phyloP scores from a whole-genome alignment of 2,113 vertebrate genomes.

The Scomber japonicus region DNA sequence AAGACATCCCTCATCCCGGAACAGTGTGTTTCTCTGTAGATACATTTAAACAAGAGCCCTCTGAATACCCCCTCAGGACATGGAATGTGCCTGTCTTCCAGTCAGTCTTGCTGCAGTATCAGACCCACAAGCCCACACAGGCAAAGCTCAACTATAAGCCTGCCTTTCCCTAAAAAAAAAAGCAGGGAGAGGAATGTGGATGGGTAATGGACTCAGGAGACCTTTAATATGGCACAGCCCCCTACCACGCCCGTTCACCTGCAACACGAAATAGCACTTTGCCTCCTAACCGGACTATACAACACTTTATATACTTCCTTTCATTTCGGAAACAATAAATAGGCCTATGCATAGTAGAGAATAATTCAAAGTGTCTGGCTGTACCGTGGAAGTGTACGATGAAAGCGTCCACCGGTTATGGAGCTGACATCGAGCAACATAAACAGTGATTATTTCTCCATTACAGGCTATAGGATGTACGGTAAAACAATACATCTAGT shows the following conservation, averaged over 20 bases:
- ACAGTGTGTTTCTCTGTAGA: not conserved
- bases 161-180: conserved; percentile 21
- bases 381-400: not conserved
- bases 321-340: not conserved
- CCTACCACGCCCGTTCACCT: conserved; percentile 67
- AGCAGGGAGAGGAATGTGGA: conserved; percentile 64
- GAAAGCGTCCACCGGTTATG: conserved; percentile 4
- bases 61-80: conserved; percentile 43
- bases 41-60: not conserved
- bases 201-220: conserved; percentile 26
- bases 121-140: conserved; percentile 63
- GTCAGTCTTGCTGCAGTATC: not conserved
- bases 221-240: not conserved
- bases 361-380: conserved; percentile 6
- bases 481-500: not conserved
- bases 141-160: conserved; percentile 39
- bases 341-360: not conserved
- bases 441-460: not conserved
- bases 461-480: not conserved
- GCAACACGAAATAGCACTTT: conserved; percentile 31
- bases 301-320: conserved; percentile 1
- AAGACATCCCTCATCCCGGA: not conserved
- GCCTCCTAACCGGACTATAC: not conserved
- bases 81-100: conserved; percentile 27
- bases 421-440: not conserved